Evolutionary conservation across 2,113 vertebrate species (phyloP), one percentile per base, ranked within the genome.

Genomic region (Boleophthalmus pectinirostris): DNA sequence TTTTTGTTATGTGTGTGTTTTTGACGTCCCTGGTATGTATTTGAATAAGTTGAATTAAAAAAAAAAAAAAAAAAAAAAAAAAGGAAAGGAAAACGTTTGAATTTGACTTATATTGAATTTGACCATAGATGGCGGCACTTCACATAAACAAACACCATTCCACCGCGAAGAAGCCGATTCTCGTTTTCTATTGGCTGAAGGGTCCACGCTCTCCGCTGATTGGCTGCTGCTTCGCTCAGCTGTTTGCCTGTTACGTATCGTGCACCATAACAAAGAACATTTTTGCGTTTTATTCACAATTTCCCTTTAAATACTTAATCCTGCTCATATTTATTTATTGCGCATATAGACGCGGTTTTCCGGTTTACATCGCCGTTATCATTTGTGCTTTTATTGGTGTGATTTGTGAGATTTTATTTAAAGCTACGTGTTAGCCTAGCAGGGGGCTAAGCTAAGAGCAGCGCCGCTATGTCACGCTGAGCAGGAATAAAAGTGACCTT

Each of bases 121-220:
- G 54, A 24, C 0, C 0, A 25, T 14, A 58, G 56, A 23, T 25
- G 56, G 56, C 56, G 25, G 56, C 24, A 25, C 1, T 13, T 3
- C 23, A 25, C 56, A 1, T 25, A n/a, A 25, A 14, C 13, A 3
- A 3, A 6, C 5, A 14, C 13, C 3, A 14, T 12, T 58, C 24
- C 1, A 24, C 23, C 23, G 15, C 63, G 71, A 3, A 58, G 51
- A 10, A 10, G 43, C 33, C 15, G 0, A 14, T 25, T 64, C 64
- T 83, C 43, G 29, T 20, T 35, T 14, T 0, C 68, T 25, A 91
- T 89, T 91, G 88, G 89, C 0, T 67, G 60, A 45, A 24, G n/a
- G 8, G 47, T 8, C 54, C 29, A 68, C 0, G 64, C 61, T 46
- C 0, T 49, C 9, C 24, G 56, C 24, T 80, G 64, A 89, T 91